Evolutionary conservation across 2,888 invertebrate species (phyloP), one percentile per base, ranked within the genome.

Genomic region (Nomada flava): DNA sequence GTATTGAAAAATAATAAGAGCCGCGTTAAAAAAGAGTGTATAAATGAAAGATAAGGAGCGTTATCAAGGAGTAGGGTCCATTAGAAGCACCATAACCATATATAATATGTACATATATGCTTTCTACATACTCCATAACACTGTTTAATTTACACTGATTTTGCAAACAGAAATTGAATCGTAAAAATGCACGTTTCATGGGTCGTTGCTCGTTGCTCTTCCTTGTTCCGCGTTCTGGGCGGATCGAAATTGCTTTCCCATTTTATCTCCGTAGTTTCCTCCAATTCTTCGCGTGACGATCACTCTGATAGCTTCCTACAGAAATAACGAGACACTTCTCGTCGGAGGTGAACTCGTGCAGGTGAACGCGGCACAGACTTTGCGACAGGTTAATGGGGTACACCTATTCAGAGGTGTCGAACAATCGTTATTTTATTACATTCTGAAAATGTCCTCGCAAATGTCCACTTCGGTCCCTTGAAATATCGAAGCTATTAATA

Each of bases 141-240:
- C 2, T 29, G 11, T 29, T 44, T 59, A 59, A 55, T 60, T 75
- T 67, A 15, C 52, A 15, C 67, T 13, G 29, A 64, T 36, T 50
- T 53, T 68, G n/a, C 53, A 42, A 11, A 18, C 5, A 36, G 23
- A 59, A 59, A 52, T 69, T 42, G 68, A 18, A 59, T 42, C 55
- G 68, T 42, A 60, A 71, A 62, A 52, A 67, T 57, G 44, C 62
- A 29, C 42, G 67, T 57, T 44, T 65, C 55, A 69, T 20, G 78
- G 65, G 65, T 78, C 77, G 74, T 71, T 67, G 67, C 50, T 75
- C 75, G 52, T 57, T 1, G 50, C 62, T 78, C 13, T 55, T 68
- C 74, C 65, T 57, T 69, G 55, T 69, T 74, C 62, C 74, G 20
- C 62, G 50, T 68, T 47, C 23, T n/a, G n/a, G 44, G 18, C 36